Conservation (phyloP, 2,888 invertebrate species). For the Choristoneura rosaceana region DNA sequence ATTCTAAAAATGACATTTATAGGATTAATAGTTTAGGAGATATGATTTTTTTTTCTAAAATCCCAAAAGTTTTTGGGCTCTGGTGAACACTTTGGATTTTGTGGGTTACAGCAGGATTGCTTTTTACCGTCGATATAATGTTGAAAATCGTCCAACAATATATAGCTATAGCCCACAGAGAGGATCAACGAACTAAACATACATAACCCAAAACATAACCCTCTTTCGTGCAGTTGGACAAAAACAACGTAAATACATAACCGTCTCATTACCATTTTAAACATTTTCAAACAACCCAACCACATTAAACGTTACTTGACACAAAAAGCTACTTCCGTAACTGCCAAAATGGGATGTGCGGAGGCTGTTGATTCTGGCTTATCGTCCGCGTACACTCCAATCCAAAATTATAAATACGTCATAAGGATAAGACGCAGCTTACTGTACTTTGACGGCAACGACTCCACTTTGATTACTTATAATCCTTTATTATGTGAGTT, state of each 20-base stretch:
- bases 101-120: no score
- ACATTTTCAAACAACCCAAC: not conserved
- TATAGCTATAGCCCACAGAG: no score
- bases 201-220: no score
- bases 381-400: conserved; percentile 26
- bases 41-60: no score
- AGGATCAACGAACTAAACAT: no score
- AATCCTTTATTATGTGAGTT: conserved; percentile 18
- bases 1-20: no score
- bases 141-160: no score
- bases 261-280: not conserved
- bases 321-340: conserved; percentile 13
- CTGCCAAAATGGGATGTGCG: not conserved
- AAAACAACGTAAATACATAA: not conserved
- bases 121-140: no score
- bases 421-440: conserved; percentile 22
- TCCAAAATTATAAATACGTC: conserved; percentile 28
- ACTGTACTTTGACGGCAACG: conserved; percentile 1
- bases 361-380: conserved; percentile 21
- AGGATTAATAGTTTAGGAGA: no score
- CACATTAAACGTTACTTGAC: conserved; percentile 1
- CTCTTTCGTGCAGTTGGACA: no score
- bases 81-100: no score
- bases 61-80: no score
- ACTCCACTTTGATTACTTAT: conserved; percentile 13